These are phyloP conservation scores for Panagrolaimus sp. DNA, from an alignment of 1,140 invertebrate species.

Conservation along the genomic window DNA sequence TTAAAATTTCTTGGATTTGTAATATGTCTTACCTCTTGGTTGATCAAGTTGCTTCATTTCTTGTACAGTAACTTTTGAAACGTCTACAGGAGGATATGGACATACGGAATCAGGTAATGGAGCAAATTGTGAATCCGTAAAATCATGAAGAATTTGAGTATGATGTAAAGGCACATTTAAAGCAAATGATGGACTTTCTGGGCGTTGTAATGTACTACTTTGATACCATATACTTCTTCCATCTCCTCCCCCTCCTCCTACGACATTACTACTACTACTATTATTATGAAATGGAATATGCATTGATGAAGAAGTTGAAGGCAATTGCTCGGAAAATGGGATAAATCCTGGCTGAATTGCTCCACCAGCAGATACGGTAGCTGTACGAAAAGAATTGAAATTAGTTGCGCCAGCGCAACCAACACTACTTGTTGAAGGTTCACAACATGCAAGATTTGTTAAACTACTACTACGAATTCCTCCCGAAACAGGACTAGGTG, in stretches of 20 bases:
- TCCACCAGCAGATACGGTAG: neutral
- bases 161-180: slow-evolving; percentile 52
- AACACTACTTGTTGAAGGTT: slow-evolving; percentile 15
- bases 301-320: slow-evolving; percentile 19
- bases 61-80: slow-evolving; percentile 56
- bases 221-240: slow-evolving; percentile 2
- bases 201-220: slow-evolving; percentile 27
- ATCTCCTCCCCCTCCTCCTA: neutral
- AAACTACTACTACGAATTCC: slow-evolving; percentile 1
- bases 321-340: neutral
- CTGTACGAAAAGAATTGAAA: neutral
- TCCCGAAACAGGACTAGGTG: slow-evolving; percentile 28
- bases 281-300: neutral
- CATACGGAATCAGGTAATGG: slow-evolving; percentile 57
- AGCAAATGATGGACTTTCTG: slow-evolving; percentile 51
- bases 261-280: slow-evolving; percentile 23
- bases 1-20: no score
- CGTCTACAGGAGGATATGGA: slow-evolving; percentile 57
- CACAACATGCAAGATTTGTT: neutral
- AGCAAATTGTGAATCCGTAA: slow-evolving; percentile 34
- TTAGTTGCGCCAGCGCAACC: slow-evolving; percentile 6
- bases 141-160: slow-evolving; percentile 53
- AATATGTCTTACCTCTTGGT: slow-evolving; percentile 48
- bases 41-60: slow-evolving; percentile 53
- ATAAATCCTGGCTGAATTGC: slow-evolving; percentile 14